These are phyloP conservation scores for Caenorhabditis auriculariae DNA, from an alignment of 2,888 invertebrate species.

Conservation along the genomic window DNA sequence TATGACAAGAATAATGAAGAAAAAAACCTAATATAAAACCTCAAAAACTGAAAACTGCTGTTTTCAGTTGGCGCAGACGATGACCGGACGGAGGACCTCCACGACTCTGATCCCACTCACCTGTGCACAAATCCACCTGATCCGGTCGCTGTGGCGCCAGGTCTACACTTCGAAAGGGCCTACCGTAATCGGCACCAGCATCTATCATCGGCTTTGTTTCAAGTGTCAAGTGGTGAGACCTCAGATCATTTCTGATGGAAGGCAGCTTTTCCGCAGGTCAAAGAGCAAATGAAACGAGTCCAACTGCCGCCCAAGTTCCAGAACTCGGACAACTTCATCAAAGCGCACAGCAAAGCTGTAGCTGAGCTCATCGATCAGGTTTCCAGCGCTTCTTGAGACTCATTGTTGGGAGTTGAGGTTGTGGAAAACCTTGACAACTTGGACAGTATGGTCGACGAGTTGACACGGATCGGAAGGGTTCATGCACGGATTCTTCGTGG, in stretches of 20 bases:
- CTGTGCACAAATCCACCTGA: constrained; percentile 58
- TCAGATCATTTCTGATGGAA: too few relatives aligned
- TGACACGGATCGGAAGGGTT: constrained; percentile 53
- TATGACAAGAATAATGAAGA: too few relatives aligned
- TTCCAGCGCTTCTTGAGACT: too few relatives aligned
- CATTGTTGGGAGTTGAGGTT: too few relatives aligned
- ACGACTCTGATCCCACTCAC: constrained; percentile 62
- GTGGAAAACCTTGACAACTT: constrained; percentile 60
- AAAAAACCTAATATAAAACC: too few relatives aligned
- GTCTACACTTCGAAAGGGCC: constrained; percentile 54
- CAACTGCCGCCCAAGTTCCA: constrained; percentile 52
- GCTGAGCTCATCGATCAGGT: constrained; percentile 58
- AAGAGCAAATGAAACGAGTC: constrained; percentile 55
- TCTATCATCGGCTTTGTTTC: constrained; percentile 62
- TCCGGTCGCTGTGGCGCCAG: constrained; percentile 48
- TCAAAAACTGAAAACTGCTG: too few relatives aligned
- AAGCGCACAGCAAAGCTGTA: constrained; percentile 58
- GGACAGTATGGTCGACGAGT: constrained; percentile 47
- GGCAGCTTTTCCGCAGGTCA: too few relatives aligned
- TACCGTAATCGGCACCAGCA: constrained; percentile 59
- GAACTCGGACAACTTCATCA: constrained; percentile 58
- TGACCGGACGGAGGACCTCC: constrained; percentile 46
- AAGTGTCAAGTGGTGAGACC: constrained; percentile 51
- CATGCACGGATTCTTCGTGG: constrained; percentile 57
- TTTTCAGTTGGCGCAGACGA: constrained; percentile 36